These are phyloP conservation scores for Himalopsyche tibetana DNA, from an alignment of 2,888 invertebrate species.

Conservation along the genomic window DNA sequence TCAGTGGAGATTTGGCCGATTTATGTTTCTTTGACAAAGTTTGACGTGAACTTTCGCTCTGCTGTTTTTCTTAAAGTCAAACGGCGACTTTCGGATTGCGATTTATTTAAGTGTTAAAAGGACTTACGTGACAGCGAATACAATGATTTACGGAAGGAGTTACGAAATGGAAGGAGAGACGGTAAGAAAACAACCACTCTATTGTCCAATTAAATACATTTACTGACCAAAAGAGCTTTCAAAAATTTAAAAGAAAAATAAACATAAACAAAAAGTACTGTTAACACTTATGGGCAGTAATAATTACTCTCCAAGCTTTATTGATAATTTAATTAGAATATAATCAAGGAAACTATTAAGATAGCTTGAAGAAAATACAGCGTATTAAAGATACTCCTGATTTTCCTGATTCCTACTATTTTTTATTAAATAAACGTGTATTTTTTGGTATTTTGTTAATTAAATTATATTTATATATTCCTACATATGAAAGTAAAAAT, in stretches of 20 bases:
- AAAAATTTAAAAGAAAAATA: neutral
- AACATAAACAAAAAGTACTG: too few relatives aligned
- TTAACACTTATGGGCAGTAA: too few relatives aligned
- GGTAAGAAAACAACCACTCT: constrained; percentile 58
- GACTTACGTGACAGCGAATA: constrained; percentile 44
- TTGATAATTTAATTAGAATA: too few relatives aligned
- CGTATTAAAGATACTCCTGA: too few relatives aligned
- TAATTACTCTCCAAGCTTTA: too few relatives aligned
- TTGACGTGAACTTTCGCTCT: constrained; percentile 49
- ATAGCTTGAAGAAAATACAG: too few relatives aligned
- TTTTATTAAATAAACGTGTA: too few relatives aligned
- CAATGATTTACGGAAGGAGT: constrained; percentile 57
- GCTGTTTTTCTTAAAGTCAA: constrained; percentile 44
- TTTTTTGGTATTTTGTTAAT: too few relatives aligned
- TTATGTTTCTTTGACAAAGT: constrained; percentile 45
- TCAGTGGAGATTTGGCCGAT: constrained; percentile 35
- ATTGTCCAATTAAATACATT: neutral
- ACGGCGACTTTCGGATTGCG: constrained; percentile 44
- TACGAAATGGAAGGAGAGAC: constrained; percentile 64
- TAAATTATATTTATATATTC: too few relatives aligned
- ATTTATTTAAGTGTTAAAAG: constrained; percentile 51
- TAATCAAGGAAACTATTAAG: too few relatives aligned
- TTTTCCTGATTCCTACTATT: too few relatives aligned
- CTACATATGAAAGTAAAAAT: too few relatives aligned
- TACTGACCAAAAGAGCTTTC: neutral